Percentiles rank a stretch among this genome's conserved stretches.
Conservation (phyloP, 2,797 vertebrate species). For the Eospalax fontanierii region DNA sequence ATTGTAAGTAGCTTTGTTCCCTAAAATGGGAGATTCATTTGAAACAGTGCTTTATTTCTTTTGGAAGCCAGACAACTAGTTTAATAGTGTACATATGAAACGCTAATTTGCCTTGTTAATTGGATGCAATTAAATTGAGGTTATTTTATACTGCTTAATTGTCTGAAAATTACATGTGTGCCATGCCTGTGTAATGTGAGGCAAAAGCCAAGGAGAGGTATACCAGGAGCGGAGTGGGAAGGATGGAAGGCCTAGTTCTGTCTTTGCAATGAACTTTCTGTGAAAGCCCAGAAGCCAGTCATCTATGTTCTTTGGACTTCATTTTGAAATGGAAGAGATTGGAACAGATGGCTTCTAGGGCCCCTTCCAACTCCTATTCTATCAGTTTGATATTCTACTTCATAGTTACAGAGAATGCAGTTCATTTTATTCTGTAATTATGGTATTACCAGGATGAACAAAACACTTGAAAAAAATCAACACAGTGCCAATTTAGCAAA, state of each 20-base stretch:
- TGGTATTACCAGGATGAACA: slow-evolving; percentile 78
- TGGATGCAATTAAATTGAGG: slow-evolving; percentile 78
- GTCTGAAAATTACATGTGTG: slow-evolving; percentile 80
- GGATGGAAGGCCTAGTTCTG: not conserved
- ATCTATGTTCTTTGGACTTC: slow-evolving; percentile 50
- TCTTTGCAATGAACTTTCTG: slow-evolving; percentile 73
- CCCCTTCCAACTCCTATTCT: slow-evolving; percentile 74
- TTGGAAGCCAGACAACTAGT: slow-evolving; percentile 84
- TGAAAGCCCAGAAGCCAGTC: slow-evolving; percentile 74
- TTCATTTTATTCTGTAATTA: slow-evolving; percentile 83
- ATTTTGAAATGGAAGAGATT: slow-evolving; percentile 73
- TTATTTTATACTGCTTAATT: slow-evolving; percentile 85
- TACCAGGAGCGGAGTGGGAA: not conserved
- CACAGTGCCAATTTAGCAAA: slow-evolving; percentile 79
- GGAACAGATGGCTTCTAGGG: slow-evolving; percentile 77
- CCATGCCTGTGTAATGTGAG: slow-evolving; percentile 69
- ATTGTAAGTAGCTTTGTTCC: slow-evolving; percentile 80
- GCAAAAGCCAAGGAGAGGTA: not conserved
- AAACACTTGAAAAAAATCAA: slow-evolving; percentile 77
- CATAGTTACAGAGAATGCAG: slow-evolving; percentile 66
- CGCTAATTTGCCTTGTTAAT: slow-evolving; percentile 84
- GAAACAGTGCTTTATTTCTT: slow-evolving; percentile 82
- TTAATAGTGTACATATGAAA: slow-evolving; percentile 83
- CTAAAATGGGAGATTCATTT: slow-evolving; percentile 79
- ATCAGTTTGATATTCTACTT: slow-evolving; percentile 78